Evolutionary conservation across 2,888 invertebrate genomes (phyloP).

Genomic region (Acleris emargana): DNA sequence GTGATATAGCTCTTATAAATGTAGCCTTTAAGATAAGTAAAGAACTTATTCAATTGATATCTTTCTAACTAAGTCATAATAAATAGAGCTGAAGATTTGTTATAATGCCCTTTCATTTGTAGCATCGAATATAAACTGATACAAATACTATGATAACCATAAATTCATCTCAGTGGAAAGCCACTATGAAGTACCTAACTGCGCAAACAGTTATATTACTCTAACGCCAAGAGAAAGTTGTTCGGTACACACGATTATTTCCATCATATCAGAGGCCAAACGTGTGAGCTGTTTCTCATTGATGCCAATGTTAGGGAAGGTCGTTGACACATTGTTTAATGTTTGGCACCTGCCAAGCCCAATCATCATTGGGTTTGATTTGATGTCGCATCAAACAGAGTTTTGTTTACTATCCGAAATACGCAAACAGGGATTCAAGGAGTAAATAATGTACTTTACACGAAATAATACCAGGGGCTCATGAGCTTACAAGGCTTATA

Average conservation of each 20-base stretch:
- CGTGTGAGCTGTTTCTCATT: slow-evolving; percentile 2
- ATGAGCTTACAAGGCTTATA: too few relatives aligned
- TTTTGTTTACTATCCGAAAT: neutral
- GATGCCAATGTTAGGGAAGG: slow-evolving; percentile 32
- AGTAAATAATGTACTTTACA: too few relatives aligned
- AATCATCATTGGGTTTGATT: neutral
- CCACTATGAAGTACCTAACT: slow-evolving; percentile 22
- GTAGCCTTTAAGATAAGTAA: neutral
- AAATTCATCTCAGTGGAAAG: slow-evolving; percentile 27
- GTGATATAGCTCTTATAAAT: neutral
- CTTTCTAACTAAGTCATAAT: neutral
- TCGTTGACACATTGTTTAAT: slow-evolving; percentile 8
- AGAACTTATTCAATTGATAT: neutral
- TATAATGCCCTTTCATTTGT: slow-evolving; percentile 6
- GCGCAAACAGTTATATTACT: slow-evolving; percentile 37
- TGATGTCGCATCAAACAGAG: neutral
- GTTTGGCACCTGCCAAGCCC: neutral
- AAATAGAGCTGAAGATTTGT: too few relatives aligned
- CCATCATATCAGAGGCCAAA: slow-evolving; percentile 15
- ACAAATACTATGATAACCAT: slow-evolving; percentile 20
- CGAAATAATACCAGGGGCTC: too few relatives aligned
- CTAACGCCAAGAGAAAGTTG: slow-evolving; percentile 37
- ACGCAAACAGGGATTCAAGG: neutral
- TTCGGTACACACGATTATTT: slow-evolving; percentile 29
- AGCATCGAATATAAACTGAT: slow-evolving; percentile 1